These are phyloP conservation scores for Drepanosiphum platanoidis DNA, from an alignment of 2,888 invertebrate species.

Conservation along the genomic window DNA sequence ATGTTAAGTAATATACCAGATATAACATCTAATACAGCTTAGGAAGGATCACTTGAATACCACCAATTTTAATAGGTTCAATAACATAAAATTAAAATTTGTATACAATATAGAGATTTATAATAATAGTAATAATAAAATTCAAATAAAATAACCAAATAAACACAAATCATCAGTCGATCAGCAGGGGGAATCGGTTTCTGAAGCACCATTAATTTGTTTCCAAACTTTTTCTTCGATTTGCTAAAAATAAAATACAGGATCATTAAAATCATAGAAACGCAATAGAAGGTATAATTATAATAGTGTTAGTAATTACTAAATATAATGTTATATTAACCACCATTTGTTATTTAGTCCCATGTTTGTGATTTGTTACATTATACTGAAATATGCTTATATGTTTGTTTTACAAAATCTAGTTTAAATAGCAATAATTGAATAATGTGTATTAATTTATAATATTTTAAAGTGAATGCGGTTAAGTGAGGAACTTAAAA, in stretches of 20 bases:
- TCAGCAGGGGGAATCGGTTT: constrained; percentile 63
- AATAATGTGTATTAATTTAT: too few species aligned
- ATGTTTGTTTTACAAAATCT: background rate
- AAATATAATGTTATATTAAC: background rate
- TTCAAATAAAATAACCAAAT: constrained; percentile 39
- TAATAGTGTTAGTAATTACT: background rate
- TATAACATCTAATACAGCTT: constrained; percentile 34
- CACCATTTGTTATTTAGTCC: background rate
- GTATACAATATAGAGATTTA: constrained; percentile 21
- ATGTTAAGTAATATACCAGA: background rate
- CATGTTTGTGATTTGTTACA: too few species aligned
- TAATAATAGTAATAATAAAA: constrained; percentile 27
- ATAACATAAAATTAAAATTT: constrained; percentile 29
- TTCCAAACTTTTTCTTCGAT: constrained; percentile 64
- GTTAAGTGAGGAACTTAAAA: background rate
- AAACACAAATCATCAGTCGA: constrained; percentile 49
- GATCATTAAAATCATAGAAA: background rate
- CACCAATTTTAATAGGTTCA: background rate
- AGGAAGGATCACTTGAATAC: constrained; percentile 1
- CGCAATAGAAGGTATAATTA: background rate
- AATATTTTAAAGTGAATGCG: background rate
- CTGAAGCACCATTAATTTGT: constrained; percentile 64
- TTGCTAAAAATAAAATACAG: constrained; percentile 62
- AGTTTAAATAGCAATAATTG: background rate
- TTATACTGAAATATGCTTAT: background rate